These are phyloP conservation scores for Cebus imitator DNA, from an alignment of 2,113 vertebrate genomes.

Conservation along the genomic window DNA sequence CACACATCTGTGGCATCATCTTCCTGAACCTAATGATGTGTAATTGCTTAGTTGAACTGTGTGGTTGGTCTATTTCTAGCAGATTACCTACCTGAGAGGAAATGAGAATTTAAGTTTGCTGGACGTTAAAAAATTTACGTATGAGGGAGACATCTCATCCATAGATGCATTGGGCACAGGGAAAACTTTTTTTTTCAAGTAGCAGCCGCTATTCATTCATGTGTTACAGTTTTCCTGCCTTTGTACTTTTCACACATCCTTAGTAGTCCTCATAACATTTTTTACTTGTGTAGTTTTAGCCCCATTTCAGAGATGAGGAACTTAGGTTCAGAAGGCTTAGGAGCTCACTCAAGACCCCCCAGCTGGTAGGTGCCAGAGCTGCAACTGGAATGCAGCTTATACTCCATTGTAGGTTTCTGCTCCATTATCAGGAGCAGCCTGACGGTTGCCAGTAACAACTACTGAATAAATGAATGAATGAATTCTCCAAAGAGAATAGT, in stretches of 20 bases:
- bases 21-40: background rate
- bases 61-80: constrained; percentile 17
- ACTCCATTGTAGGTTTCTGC: background rate
- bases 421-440: background rate
- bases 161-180: background rate
- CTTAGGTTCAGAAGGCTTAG: background rate
- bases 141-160: background rate
- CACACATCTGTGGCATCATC: background rate
- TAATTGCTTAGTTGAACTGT: background rate
- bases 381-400: background rate
- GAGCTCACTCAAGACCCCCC: background rate
- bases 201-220: background rate
- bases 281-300: background rate
- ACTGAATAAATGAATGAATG: background rate
- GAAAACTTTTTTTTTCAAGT: background rate
- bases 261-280: background rate
- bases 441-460: background rate
- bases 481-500: background rate
- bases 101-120: constrained; percentile 50
- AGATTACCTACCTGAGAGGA: constrained; percentile 38
- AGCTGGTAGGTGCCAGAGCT: background rate
- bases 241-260: background rate
- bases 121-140: background rate
- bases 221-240: background rate
- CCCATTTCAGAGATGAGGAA: background rate